Evolutionary conservation across 1,140 invertebrate species (phyloP).

Genomic region (Gonatopus flavifemur): DNA sequence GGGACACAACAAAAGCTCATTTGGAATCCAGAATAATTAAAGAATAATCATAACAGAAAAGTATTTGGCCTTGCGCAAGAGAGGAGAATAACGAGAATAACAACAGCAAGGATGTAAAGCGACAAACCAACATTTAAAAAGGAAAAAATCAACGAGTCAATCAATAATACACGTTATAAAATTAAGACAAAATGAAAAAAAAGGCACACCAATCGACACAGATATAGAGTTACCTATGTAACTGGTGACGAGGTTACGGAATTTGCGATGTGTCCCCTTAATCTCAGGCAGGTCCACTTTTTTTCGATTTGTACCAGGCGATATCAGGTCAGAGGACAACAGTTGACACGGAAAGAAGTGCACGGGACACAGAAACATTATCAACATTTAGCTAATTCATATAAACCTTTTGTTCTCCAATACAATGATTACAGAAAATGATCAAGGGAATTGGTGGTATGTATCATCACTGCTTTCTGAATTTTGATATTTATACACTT

Average conservation of each 20-base stretch:
- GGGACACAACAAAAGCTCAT: too few species aligned
- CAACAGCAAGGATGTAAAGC: too few species aligned
- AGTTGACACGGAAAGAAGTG: constrained; percentile 56
- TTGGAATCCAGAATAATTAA: too few species aligned
- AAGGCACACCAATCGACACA: constrained; percentile 44
- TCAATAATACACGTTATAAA: constrained; percentile 22
- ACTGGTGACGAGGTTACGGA: constrained; percentile 95
- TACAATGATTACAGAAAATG: too few species aligned
- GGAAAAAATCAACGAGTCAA: constrained; percentile 16
- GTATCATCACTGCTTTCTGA: too few species aligned
- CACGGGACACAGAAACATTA: constrained; percentile 59
- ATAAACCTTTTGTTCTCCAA: too few species aligned
- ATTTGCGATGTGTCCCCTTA: constrained; percentile 96
- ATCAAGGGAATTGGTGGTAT: constrained; percentile 4
- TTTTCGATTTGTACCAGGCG: constrained; percentile 51
- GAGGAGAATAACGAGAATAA: too few species aligned
- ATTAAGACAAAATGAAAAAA: constrained; percentile 36
- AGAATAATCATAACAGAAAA: too few species aligned
- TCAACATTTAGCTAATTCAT: constrained; percentile 51
- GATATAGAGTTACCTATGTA: constrained; percentile 86
- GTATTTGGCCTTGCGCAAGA: too few species aligned
- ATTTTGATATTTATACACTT: too few species aligned
- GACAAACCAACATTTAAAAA: too few species aligned
- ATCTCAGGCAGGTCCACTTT: constrained; percentile 95
- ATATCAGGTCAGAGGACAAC: constrained; percentile 47